phyloP scores from a whole-genome alignment of 2,797 vertebrate genomes.

The Rhinophrynus dorsalis region DNA sequence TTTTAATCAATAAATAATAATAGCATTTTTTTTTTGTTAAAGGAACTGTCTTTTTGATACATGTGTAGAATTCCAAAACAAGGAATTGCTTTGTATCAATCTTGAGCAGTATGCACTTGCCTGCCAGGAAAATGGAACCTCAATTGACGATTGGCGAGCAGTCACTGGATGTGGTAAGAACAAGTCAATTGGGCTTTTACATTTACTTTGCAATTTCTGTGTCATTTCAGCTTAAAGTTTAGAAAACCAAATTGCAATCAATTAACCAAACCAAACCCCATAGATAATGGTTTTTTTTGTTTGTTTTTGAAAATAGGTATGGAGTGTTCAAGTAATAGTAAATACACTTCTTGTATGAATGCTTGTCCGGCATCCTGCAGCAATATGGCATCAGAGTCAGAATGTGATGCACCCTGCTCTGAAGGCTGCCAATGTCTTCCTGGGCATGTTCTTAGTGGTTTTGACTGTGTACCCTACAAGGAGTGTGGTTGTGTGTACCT shows the following conservation, averaged over 20 bases:
- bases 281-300: not conserved
- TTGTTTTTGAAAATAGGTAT: slow-evolving; percentile 48
- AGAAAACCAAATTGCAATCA: too few relatives aligned
- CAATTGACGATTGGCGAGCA: slow-evolving; percentile 52
- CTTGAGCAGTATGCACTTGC: slow-evolving; percentile 55
- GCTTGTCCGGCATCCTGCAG: slow-evolving; percentile 63
- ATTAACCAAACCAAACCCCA: not conserved
- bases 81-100: slow-evolving; percentile 50
- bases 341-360: slow-evolving; percentile 56
- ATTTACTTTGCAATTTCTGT: too few relatives aligned
- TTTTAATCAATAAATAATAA: too few relatives aligned
- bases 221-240: too few relatives aligned
- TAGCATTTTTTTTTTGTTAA: not conserved
- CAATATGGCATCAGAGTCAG: slow-evolving; percentile 55
- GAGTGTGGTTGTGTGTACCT: slow-evolving; percentile 63
- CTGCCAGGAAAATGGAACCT: slow-evolving; percentile 57
- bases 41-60: slow-evolving; percentile 64
- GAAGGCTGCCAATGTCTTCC: slow-evolving; percentile 65
- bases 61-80: slow-evolving; percentile 52
- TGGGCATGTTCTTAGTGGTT: slow-evolving; percentile 61
- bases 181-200: too few relatives aligned
- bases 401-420: slow-evolving; percentile 54
- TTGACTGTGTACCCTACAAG: slow-evolving; percentile 61
- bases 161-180: slow-evolving; percentile 59
- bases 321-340: slow-evolving; percentile 58